Percentiles rank a stretch among this genome's conserved stretches.
phyloP scores from a whole-genome alignment of 2,888 invertebrate species.

The Sesia apiformis region DNA sequence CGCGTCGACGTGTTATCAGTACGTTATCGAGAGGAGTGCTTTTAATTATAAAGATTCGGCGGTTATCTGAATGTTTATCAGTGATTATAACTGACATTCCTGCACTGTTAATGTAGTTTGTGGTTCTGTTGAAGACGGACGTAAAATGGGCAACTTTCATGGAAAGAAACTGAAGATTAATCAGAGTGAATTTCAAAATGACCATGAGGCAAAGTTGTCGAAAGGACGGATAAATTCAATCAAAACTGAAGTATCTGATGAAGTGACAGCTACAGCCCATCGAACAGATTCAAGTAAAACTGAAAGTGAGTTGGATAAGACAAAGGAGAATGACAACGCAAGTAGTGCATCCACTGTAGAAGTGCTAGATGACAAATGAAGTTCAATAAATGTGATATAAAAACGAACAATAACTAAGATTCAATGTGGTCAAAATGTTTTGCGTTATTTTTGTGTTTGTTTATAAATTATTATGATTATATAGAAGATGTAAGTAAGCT shows the following conservation, averaged over 20 bases:
- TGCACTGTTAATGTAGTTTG: neutral
- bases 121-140: neutral
- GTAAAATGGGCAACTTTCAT: slow-evolving; percentile 58
- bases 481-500: too few relatives aligned
- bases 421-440: too few relatives aligned
- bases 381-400: neutral
- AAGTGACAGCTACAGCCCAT: neutral
- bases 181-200: slow-evolving; percentile 26
- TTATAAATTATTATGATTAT: too few relatives aligned
- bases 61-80: slow-evolving; percentile 19
- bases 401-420: neutral
- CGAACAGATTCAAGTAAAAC: slow-evolving; percentile 11
- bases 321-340: slow-evolving; percentile 50
- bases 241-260: slow-evolving; percentile 41
- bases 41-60: slow-evolving; percentile 32
- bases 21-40: slow-evolving; percentile 20
- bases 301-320: slow-evolving; percentile 24
- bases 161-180: slow-evolving; percentile 61
- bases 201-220: slow-evolving; percentile 17
- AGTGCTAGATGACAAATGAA: slow-evolving; percentile 62
- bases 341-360: slow-evolving; percentile 67
- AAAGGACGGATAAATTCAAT: slow-evolving; percentile 46
- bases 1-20: slow-evolving; percentile 39
- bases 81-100: neutral
- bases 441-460: too few relatives aligned